Evolutionary conservation across 1,140 invertebrate genomes (phyloP), one percentile per base, ranked within the genome.

Genomic region (Dreissena polymorpha): DNA sequence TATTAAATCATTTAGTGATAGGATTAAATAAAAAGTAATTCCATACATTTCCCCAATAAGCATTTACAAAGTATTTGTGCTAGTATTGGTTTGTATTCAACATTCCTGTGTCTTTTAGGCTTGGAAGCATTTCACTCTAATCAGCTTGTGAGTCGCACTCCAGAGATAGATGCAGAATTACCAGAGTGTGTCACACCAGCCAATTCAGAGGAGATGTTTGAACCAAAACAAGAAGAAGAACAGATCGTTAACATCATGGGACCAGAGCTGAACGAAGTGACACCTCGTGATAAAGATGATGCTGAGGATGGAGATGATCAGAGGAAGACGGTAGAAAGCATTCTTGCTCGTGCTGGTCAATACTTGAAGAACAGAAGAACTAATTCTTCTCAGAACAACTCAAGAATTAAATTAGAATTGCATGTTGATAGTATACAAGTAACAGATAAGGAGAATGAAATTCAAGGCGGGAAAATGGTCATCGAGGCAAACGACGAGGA

Each of bases 61-160:
- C n/a, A n/a, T n/a, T n/a, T n/a, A n/a, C n/a, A n/a, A n/a, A n/a
- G n/a, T n/a, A n/a, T n/a, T n/a, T n/a, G n/a, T n/a, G n/a, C n/a
- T n/a, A n/a, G n/a, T n/a, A n/a, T n/a, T n/a, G n/a, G n/a, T n/a
- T n/a, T n/a, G n/a, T n/a, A n/a, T n/a, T n/a, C n/a, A n/a, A n/a
- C n/a, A n/a, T n/a, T n/a, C n/a, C n/a, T n/a, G n/a, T n/a, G n/a
- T n/a, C 25, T 53, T 51, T 14, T 21, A 80, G 78, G 78, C 50
- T 10, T 80, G 21, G 78, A 80, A 51, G 78, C 78, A 7, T 80
- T 80, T 70, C 50, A 80, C 50, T 49, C 49, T 3, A 51, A 55
- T 12, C n/a, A 21, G 67, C 13, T 63, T 49, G 27, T 80, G n/a
- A 23, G 69, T n/a, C 18, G 67, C 5, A 80, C 78, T 10, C 78